Evolutionary conservation across 2,797 vertebrate genomes (phyloP).

Genomic region (Parambassis ranga): DNA sequence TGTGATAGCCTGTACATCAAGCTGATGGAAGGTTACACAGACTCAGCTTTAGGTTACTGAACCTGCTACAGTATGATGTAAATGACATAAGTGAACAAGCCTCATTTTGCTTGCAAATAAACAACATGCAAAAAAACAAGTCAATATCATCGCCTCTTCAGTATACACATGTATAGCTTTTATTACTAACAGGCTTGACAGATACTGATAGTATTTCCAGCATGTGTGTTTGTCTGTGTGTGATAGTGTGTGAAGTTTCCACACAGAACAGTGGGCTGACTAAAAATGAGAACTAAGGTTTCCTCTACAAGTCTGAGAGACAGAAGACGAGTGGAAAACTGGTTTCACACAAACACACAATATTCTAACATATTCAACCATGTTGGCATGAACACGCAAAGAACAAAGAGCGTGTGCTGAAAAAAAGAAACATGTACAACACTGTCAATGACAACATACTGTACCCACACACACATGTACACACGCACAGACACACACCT

Average conservation of each 20-base stretch:
- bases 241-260: constrained; percentile 72
- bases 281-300: constrained; percentile 70
- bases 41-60: not conserved
- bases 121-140: not conserved
- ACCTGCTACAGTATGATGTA: not conserved
- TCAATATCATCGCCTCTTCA: not conserved
- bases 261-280: constrained; percentile 66
- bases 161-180: not conserved
- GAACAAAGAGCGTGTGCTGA: not conserved
- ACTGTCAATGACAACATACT: not conserved
- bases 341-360: constrained; percentile 58
- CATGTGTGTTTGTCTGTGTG: constrained; percentile 7
- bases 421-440: not conserved
- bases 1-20: not conserved
- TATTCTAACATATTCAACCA: not conserved
- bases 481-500: constrained; percentile 30
- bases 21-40: not conserved
- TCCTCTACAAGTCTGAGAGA: constrained; percentile 54
- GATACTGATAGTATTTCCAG: constrained; percentile 17
- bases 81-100: not conserved
- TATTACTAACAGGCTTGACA: not conserved
- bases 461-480: not conserved
- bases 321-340: constrained; percentile 70
- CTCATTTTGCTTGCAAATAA: constrained; percentile 19
- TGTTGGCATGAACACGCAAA: not conserved